phyloP scores from a whole-genome alignment of 92 coral and sea anemone species.

The Phymanthus crucifer region DNA sequence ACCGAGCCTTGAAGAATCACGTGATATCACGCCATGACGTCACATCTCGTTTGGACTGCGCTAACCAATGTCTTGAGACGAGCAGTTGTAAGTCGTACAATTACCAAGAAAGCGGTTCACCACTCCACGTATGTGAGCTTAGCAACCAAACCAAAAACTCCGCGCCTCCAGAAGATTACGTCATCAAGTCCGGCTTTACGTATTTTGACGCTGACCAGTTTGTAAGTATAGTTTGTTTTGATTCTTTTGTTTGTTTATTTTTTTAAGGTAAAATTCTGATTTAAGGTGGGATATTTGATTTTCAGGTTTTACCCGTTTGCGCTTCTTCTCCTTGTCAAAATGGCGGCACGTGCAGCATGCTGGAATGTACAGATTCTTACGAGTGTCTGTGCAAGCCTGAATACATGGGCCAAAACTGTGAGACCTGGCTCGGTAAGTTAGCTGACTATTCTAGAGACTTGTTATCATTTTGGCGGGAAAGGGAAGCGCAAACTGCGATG shows the following conservation, averaged over 20 bases:
- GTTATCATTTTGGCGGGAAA: background rate
- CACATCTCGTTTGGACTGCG: conserved; percentile 7
- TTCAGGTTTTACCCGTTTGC: conserved; percentile 11
- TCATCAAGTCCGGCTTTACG: conserved; percentile 1
- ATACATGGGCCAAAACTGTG: no score
- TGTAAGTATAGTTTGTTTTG: background rate
- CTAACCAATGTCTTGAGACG: conserved; percentile 13
- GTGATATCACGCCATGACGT: no score
- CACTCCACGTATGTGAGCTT: conserved; percentile 10
- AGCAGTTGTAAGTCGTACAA: conserved; percentile 22
- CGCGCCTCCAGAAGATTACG: background rate
- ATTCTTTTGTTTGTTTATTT: background rate
- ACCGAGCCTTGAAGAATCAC: conserved; percentile 4
- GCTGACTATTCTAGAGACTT: background rate
- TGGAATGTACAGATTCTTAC: background rate
- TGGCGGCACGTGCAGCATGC: conserved; percentile 8
- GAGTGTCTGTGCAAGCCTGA: no score
- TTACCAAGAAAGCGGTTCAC: no score
- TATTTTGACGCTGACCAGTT: conserved; percentile 7
- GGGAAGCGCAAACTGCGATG: no score
- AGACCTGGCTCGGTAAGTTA: background rate
- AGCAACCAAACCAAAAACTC: background rate
- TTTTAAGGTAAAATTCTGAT: background rate
- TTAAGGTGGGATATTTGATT: background rate
- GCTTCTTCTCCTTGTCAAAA: conserved; percentile 22